Base-by-base conservation (phyloP, 2,888 invertebrate genomes). In the Nycteola revayana region DNA sequence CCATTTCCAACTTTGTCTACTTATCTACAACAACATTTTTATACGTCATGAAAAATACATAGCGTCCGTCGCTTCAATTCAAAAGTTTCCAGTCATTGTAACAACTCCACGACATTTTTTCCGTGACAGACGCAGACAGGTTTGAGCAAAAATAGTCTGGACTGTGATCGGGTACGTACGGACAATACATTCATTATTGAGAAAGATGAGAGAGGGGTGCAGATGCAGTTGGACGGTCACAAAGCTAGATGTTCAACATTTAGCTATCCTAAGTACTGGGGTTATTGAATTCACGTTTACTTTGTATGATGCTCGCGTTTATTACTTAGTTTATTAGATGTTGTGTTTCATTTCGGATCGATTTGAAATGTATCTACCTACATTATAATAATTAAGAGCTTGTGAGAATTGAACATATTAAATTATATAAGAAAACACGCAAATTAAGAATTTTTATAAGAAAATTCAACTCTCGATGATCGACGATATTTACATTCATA, bases 111-210 rank as follows among this genome's bases (percentile, higher is more conserved):
- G 24, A 36, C 32, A 41, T 46, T 51, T 49, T 60, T 63, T 52
- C 61, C 56, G 45, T 86, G 82, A 86, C 75, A 65, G 81, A 85
- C 80, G 65, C 67, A 59, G 81, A 78, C 86, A 86, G 87, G 86
- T 85, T 83, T 70, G 74, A 72, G 79, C 79, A 83, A 83, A 87
- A 87, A 86, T 86, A 87, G 84, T 83, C 73, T 58, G 62, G 67
- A 61, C 66, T 63, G 71, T 69, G 72, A 78, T 75, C 75, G 58
- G 70, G 56, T 63, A 70, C 67, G 63, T 58, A 74, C 71, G 78
- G 84, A 87, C 87, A 86, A 86, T 84, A 78, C 85, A 76, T 85
- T 85, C 84, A 83, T 85, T 84, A 86, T 81, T 79, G 76, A 72
- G 75, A 75, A 76, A 72, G 75, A 75, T 64, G 71, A 71, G 38